phyloP scores from a whole-genome alignment of 2,888 invertebrate species.

The Ashinkailepas kermadecensis region DNA sequence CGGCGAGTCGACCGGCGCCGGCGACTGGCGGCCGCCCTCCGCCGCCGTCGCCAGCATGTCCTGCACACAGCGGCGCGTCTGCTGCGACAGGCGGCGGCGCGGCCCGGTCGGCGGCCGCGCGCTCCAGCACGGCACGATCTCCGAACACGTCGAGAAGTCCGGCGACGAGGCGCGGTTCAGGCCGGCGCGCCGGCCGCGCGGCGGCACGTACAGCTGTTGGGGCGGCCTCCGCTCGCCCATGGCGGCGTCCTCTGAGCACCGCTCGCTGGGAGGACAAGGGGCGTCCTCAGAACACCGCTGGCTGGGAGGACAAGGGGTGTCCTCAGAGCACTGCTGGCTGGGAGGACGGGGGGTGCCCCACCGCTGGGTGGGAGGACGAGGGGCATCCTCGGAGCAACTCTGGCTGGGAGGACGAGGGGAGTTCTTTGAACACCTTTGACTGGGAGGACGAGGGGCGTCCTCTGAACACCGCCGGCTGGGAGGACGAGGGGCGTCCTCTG shows the following conservation, averaged over 20 bases:
- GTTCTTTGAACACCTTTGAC: too few species aligned
- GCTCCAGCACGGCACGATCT: constrained; percentile 1
- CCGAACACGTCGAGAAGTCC: constrained; percentile 3
- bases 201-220: constrained; percentile 30
- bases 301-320: too few species aligned
- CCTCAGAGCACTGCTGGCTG: too few species aligned
- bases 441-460: too few species aligned
- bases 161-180: constrained; percentile 6
- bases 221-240: constrained; percentile 17
- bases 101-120: not conserved
- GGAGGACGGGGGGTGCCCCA: too few species aligned
- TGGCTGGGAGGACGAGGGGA: too few species aligned
- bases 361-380: too few species aligned
- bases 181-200: constrained; percentile 13
- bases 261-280: not conserved
- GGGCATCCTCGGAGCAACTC: too few species aligned
- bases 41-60: not conserved
- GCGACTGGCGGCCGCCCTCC: not conserved
- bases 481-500: too few species aligned
- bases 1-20: too few species aligned
- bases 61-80: not conserved
- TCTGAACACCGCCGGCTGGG: too few species aligned
- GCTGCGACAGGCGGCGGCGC: not conserved
- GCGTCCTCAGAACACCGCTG: not conserved
- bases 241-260: not conserved